A percentile compares a stretch with the other conserved stretches of the same genome.
These are phyloP conservation scores for Lota lota DNA, from an alignment of 2,113 vertebrate species.

Conservation along the genomic window DNA sequence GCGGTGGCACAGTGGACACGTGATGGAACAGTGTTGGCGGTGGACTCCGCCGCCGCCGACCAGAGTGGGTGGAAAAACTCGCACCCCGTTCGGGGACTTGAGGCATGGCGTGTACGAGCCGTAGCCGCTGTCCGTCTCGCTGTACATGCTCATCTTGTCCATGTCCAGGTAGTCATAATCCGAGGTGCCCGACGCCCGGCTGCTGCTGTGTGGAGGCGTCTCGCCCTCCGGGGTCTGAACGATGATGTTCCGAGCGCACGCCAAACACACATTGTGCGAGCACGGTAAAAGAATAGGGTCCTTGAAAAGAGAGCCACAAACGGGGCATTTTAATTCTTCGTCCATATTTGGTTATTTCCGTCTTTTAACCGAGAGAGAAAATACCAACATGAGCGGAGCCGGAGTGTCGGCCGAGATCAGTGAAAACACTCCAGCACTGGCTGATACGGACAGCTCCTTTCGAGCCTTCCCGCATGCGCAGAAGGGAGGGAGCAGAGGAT, in stretches of 20 bases:
- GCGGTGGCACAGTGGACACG: slow-evolving; percentile 94
- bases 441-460: slow-evolving; percentile 71
- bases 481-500: slow-evolving; percentile 16
- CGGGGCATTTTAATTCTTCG: slow-evolving; percentile 95
- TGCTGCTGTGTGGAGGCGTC: slow-evolving; percentile 65
- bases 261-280: slow-evolving; percentile 90
- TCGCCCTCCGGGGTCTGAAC: slow-evolving; percentile 92
- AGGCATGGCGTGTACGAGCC: slow-evolving; percentile 94
- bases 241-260: slow-evolving; percentile 92
- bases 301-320: slow-evolving; percentile 89
- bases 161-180: slow-evolving; percentile 80
- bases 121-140: slow-evolving; percentile 96
- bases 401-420: slow-evolving; percentile 28
- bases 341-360: slow-evolving; percentile 76
- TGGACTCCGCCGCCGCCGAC: slow-evolving; percentile 41
- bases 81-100: slow-evolving; percentile 90
- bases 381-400: not conserved
- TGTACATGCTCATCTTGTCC: slow-evolving; percentile 93
- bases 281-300: slow-evolving; percentile 90
- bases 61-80: slow-evolving; percentile 81
- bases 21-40: slow-evolving; percentile 82
- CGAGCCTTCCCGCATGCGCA: slow-evolving; percentile 44
- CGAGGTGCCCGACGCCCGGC: slow-evolving; percentile 74
- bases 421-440: slow-evolving; percentile 61
- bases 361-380: slow-evolving; percentile 8